Percentiles rank a stretch among this genome's conserved stretches.
phyloP scores from a whole-genome alignment of 2,797 vertebrate genomes.

The Pterois miles region DNA sequence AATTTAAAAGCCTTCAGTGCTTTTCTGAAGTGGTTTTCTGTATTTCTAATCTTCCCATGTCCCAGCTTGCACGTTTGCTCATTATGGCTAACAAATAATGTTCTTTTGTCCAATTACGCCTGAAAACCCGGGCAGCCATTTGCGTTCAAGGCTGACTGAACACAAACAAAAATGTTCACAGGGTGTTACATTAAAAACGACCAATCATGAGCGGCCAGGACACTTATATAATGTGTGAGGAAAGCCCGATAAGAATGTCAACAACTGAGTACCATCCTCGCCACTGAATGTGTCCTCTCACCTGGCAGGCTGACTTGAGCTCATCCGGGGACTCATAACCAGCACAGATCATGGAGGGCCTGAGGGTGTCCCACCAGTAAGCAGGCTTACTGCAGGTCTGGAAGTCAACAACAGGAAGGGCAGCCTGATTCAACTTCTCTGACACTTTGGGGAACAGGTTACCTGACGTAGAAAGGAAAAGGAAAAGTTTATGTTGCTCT shows the following conservation, averaged over 20 bases:
- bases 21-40: background rate
- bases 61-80: slow-evolving; percentile 2
- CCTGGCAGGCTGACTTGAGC: slow-evolving; percentile 83
- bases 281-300: slow-evolving; percentile 42
- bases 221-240: slow-evolving; percentile 31
- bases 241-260: background rate
- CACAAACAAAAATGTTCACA: slow-evolving; percentile 61
- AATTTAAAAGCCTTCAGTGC: background rate
- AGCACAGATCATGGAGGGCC: slow-evolving; percentile 82
- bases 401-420: slow-evolving; percentile 77
- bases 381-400: slow-evolving; percentile 79
- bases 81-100: slow-evolving; percentile 36
- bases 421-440: slow-evolving; percentile 77
- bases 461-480: slow-evolving; percentile 45
- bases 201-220: slow-evolving; percentile 4
- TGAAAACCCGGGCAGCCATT: slow-evolving; percentile 29
- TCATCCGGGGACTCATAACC: slow-evolving; percentile 81
- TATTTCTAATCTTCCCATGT: background rate
- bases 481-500: background rate
- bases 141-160: slow-evolving; percentile 62
- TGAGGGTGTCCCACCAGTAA: slow-evolving; percentile 79
- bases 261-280: background rate
- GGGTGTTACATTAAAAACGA: slow-evolving; percentile 47
- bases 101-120: slow-evolving; percentile 43
- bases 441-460: slow-evolving; percentile 64